Evolutionary conservation across 2,797 vertebrate species (phyloP), one percentile per base, ranked within the genome.

Genomic region (Halcyon smyrnensis): DNA sequence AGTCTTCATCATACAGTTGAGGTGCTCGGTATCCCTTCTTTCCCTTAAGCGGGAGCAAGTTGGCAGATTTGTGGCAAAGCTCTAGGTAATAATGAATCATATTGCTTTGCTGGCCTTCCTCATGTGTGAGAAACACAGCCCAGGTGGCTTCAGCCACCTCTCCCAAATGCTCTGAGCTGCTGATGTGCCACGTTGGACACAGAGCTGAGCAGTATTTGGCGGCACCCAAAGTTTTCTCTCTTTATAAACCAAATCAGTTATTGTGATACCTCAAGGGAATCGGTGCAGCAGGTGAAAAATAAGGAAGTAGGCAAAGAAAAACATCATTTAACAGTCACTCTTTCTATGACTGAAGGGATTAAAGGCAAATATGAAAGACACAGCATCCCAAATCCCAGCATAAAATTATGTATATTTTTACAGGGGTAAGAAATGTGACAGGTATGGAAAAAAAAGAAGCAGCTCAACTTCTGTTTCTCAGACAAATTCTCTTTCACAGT

Each of bases 401-500:
- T 53, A 51, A 53, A 25, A n/a, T 28, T 54, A 9, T 28, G 14
- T 50, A 28, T 3, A 59, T 56, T 57, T 54, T 74, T 62, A 23
- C 5, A 59, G 56, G 67, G 73, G 89, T 92, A 95, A 97, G 90
- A 84, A 90, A 87, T 17, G 48, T 39, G 27, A 50, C 81, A n/a
- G 83, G 81, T 59, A 28, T 20, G 18, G 23, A 0, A 2, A 32
- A 24, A 37, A 59, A 60, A 67, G 43, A 48, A 50, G 19, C 11
- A 69, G 11, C 19, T 83, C 76, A 77, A 28, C 62, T 94, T 96
- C 87, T 95, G 69, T 93, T 97, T 95, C 89, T 87, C 43, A 84
- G 96, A 95, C 90, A 97, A 97, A 96, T 75, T 60, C 9, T 75
- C 80, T 85, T 95, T 91, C 91, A 80, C 84, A 82, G 46, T 45